Evolutionary conservation across 2,888 invertebrate species (phyloP), one percentile per base, ranked within the genome.

Genomic region (Trissonchulus sp.): DNA sequence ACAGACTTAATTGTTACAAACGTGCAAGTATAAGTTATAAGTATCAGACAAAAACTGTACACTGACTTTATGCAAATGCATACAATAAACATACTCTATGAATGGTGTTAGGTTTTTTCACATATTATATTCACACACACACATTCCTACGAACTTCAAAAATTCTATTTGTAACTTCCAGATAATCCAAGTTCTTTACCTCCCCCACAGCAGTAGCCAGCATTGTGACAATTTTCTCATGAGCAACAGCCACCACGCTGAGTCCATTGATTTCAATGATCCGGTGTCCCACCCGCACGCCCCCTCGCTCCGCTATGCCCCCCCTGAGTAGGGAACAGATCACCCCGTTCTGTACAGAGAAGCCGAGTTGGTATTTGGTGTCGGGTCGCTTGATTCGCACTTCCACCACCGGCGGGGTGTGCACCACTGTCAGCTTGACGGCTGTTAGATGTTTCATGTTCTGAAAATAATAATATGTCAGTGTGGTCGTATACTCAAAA

Each of bases 221-320:
- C 85, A 99, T 90, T 88, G 97, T 97, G 84, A 99, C 99, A 85
- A 99, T 99, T 86, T 95, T 93, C 86, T 99, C 99, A 88, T 99
- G 99, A 79, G 98, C 96, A 79, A 99, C 98, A 79, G 99, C 99
- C 74, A 99, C 99, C 74, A 99, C 98, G 88, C 97, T 97, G 88
- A 97, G 96, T 86, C 95, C 92, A 89, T 99, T 99, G 84, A 99
- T 99, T 89, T 99, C 99, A 83, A 99, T 99, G 86, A 99, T 99
- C 82, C 99, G 90, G 87, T 99, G 99, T 0, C 99, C 99, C 3
- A 99, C 98, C 79, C 99, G 90, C 77, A 99, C 97, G 62, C 99
- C 99, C 77, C 99, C 99, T 79, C 99, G 89, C 88, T 99, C 99
- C 69, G 99, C 99, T 81, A 99, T 99, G 65, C 99, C 99, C 74